phyloP scores from a whole-genome alignment of 2,113 vertebrate genomes.

The Charadrius vociferus region DNA sequence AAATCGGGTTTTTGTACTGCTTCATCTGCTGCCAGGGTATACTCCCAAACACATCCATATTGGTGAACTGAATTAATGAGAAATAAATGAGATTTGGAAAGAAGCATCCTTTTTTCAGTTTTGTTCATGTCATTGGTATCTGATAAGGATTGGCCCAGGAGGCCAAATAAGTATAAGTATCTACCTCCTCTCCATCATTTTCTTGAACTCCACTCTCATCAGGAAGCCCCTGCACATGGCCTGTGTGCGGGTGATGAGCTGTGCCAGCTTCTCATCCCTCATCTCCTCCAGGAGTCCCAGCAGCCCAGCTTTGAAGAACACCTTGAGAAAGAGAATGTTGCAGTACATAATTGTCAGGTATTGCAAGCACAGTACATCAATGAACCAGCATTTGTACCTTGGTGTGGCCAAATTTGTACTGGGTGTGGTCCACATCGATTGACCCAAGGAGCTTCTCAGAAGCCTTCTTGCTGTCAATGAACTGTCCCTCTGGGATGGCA shows the following conservation, averaged over 20 bases:
- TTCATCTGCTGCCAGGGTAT: background rate
- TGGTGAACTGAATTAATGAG: background rate
- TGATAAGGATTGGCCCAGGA: background rate
- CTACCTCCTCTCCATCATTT: slow-evolving; percentile 85
- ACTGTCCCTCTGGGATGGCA: slow-evolving; percentile 88
- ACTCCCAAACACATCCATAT: background rate
- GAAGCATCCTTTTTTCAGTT: background rate
- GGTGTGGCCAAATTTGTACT: slow-evolving; percentile 89
- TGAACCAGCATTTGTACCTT: slow-evolving; percentile 76
- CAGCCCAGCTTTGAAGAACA: slow-evolving; percentile 95
- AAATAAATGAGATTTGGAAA: background rate
- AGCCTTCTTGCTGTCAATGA: slow-evolving; percentile 90
- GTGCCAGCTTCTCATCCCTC: slow-evolving; percentile 90
- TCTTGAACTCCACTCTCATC: slow-evolving; percentile 86
- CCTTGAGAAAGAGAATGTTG: slow-evolving; percentile 66
- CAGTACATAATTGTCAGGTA: background rate
- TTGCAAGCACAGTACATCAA: background rate
- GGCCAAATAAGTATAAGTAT: background rate
- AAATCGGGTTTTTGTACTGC: background rate
- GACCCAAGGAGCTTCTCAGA: slow-evolving; percentile 88
- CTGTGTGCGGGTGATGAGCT: slow-evolving; percentile 92
- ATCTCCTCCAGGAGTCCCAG: slow-evolving; percentile 90
- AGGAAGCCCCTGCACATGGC: slow-evolving; percentile 83
- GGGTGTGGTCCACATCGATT: slow-evolving; percentile 85
- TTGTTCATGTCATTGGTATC: background rate